Percentiles rank a stretch among this genome's conserved stretches.
phyloP scores from a whole-genome alignment of 2,797 vertebrate species.

The Cygnus olor region DNA sequence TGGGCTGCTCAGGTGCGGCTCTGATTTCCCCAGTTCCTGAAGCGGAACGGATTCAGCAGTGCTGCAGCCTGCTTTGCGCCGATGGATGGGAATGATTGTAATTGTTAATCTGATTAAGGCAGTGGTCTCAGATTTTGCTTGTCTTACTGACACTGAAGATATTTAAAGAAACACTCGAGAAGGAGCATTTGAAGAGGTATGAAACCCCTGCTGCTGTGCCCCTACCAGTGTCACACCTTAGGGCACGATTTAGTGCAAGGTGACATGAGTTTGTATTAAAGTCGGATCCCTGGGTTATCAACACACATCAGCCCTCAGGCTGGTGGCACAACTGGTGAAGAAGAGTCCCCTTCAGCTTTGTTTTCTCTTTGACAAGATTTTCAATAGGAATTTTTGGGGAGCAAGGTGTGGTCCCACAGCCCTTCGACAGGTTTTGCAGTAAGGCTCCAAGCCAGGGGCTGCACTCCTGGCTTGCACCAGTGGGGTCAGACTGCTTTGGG shows the following conservation, averaged over 20 bases:
- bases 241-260: background rate
- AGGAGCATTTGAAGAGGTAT: background rate
- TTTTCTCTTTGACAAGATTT: background rate
- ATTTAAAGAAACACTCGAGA: background rate
- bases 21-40: background rate
- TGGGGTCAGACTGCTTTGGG: background rate
- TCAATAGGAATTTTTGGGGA: background rate
- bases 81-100: conserved; percentile 12
- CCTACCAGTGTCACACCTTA: background rate
- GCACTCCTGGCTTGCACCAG: rapidly evolving
- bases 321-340: background rate
- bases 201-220: background rate
- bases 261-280: background rate
- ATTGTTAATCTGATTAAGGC: conserved; percentile 32
- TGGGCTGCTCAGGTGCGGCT: background rate
- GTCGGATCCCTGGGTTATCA: background rate
- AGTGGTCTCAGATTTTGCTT: background rate
- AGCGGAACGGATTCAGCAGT: background rate
- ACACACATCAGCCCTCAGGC: background rate
- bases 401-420: background rate
- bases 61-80: background rate
- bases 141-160: background rate
- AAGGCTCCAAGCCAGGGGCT: background rate
- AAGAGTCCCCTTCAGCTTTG: background rate
- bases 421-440: rapidly evolving